Percentiles rank a stretch among this genome's conserved stretches.
Evolutionary conservation across 2,797 vertebrate genomes (phyloP).

Genomic region (Melanotaenia pygmaea): DNA sequence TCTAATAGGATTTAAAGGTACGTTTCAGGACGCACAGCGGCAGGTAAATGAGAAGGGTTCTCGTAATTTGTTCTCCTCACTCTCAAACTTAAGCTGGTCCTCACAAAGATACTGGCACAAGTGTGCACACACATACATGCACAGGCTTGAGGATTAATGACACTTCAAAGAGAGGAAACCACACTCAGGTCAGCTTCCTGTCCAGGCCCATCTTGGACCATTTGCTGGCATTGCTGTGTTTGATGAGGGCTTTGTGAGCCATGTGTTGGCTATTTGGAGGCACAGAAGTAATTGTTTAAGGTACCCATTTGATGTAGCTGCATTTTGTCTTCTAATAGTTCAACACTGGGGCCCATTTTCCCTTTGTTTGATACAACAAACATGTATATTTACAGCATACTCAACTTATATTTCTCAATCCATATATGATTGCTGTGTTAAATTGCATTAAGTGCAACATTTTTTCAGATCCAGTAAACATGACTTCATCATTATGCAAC

Average conservation of each 20-base stretch:
- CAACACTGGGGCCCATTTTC: slow-evolving; percentile 4
- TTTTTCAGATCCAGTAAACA: neutral
- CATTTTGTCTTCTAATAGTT: slow-evolving; percentile 46
- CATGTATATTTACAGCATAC: neutral
- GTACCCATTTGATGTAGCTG: slow-evolving; percentile 38
- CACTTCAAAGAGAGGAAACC: slow-evolving; percentile 75
- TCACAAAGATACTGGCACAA: slow-evolving; percentile 8
- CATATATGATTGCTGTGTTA: neutral
- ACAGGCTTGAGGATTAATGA: slow-evolving; percentile 54
- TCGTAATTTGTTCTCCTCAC: neutral
- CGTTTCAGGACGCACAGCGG: neutral
- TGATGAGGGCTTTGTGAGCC: slow-evolving; percentile 60
- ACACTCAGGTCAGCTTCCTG: slow-evolving; percentile 57
- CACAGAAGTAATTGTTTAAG: slow-evolving; percentile 47
- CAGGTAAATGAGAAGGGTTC: neutral
- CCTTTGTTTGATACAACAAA: neutral
- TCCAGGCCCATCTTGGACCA: slow-evolving; percentile 63
- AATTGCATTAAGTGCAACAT: neutral
- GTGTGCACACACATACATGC: slow-evolving; percentile 8
- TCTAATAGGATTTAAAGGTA: neutral
- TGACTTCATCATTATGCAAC: neutral
- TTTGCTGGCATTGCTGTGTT: slow-evolving; percentile 66
- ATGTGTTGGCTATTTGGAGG: slow-evolving; percentile 71
- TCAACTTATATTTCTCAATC: neutral
- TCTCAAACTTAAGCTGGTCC: slow-evolving; percentile 4